Percentiles rank a stretch among this genome's conserved stretches.
phyloP scores from a whole-genome alignment of 2,888 invertebrate genomes.

The Hetaerina titia region DNA sequence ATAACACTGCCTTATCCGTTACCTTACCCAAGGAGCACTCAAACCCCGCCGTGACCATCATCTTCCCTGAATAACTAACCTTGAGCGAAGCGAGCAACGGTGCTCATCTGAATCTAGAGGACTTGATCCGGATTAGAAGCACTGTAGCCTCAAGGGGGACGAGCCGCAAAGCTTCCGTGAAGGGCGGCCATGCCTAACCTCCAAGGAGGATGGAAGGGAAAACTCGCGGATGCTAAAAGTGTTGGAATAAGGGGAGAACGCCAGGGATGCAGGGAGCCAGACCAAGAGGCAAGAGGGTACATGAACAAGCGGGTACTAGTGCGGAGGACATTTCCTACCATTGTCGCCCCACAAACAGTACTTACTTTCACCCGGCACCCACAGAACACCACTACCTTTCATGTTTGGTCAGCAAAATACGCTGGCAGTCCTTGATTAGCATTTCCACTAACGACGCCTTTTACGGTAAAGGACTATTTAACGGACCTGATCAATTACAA shows the following conservation, averaged over 20 bases:
- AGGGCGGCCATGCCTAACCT: neutral
- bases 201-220: neutral
- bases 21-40: neutral
- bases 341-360: no score
- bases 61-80: neutral
- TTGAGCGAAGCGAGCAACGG: neutral
- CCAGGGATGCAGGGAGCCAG: neutral
- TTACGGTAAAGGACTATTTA: no score
- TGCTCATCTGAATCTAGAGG: neutral
- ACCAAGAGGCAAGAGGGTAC: neutral
- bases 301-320: no score
- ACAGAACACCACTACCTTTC: no score
- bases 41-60: neutral
- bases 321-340: no score
- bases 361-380: no score
- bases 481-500: no score
- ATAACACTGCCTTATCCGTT: neutral
- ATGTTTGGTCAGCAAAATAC: no score
- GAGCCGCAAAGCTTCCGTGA: neutral
- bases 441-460: no score
- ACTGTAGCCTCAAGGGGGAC: neutral
- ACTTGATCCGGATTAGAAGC: slow-evolving; percentile 12
- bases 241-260: neutral
- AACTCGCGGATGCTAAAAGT: neutral
- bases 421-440: no score